Base-by-base conservation (phyloP, 2,888 invertebrate genomes). In the Phymatocera aterrima region DNA sequence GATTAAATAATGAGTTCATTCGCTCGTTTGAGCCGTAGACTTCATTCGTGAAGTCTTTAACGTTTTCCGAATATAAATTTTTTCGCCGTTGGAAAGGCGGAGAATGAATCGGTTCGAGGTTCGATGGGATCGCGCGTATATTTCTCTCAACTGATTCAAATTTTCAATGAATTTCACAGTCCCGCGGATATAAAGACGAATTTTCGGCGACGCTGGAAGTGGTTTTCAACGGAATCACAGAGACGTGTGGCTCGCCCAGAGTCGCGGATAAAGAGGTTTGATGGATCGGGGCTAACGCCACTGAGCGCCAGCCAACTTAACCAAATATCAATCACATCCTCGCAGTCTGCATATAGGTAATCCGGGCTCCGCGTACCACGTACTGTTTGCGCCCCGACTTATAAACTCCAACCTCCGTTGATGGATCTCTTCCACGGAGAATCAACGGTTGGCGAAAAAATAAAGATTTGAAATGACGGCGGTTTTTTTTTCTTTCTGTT, bases 271-370 rank as follows among this genome's bases (percentile, higher is more conserved):
- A 83, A 85, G 83, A 84, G 82, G 82, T 81, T 85, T 86, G 85
- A 86, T 85, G 85, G 85, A 86, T 86, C 82, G 84, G 75, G 60
- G 75, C 57, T 60, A 75, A 57, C 75, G 75, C 57, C 40, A 60
- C 40, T 43, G 57, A 75, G n/a, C 75, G 24, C 57, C 84, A 81
- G 79, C 81, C 78, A 83, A 81, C 83, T 86, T 83, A 83, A 83
- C 83, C 84, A 85, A 86, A 86, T 86, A 86, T 86, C 84, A 85
- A 85, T 85, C 85, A 84, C 84, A 84, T 81, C 83, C 80, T 78
- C 81, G 70, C 81, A 80, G 82, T 82, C 81, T 83, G 83, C 85
- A 83, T 83, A 85, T 85, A n/a, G n/a, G n/a, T n/a, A 85, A 85
- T 85, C 85, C 83, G 54, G 82, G 82, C 81, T 86, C 84, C 46